Percentiles rank a stretch among this genome's conserved stretches.
phyloP scores from a whole-genome alignment of 2,888 invertebrate genomes.

The Leucophenga maculata region DNA sequence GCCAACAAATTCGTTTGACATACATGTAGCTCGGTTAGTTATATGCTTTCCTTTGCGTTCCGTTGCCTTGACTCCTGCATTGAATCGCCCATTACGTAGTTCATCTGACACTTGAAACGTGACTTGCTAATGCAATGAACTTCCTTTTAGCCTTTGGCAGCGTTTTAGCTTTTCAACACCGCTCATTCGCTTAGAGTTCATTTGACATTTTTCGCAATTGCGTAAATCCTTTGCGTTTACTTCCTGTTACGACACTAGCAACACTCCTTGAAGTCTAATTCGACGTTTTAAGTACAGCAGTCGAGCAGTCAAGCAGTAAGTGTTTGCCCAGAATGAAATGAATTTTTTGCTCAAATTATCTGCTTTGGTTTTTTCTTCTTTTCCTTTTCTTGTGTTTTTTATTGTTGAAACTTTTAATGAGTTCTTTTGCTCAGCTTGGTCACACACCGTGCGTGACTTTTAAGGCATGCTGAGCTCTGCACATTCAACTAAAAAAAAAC shows the following conservation, averaged over 20 bases:
- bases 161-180: not conserved
- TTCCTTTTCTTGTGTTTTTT: not conserved
- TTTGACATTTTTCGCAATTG: conserved; percentile 4
- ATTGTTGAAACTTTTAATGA: not conserved
- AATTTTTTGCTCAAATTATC: not conserved
- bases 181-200: not conserved
- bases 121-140: conserved; percentile 26
- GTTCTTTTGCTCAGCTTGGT: too few relatives aligned
- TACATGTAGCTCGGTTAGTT: not conserved
- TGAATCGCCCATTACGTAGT: conserved; percentile 24
- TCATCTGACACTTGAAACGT: conserved; percentile 33
- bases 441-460: not conserved
- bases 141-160: not conserved
- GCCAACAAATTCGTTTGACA: not conserved
- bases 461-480: not conserved
- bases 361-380: not conserved
- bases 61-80: not conserved
- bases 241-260: not conserved
- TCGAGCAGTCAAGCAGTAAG: not conserved
- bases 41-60: not conserved
- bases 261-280: not conserved
- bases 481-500: not conserved
- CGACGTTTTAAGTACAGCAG: too few relatives aligned
- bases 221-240: conserved; percentile 3
- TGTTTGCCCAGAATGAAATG: not conserved